Base-by-base conservation (phyloP, 2,888 invertebrate species). In the Pristionchus japonicus region DNA sequence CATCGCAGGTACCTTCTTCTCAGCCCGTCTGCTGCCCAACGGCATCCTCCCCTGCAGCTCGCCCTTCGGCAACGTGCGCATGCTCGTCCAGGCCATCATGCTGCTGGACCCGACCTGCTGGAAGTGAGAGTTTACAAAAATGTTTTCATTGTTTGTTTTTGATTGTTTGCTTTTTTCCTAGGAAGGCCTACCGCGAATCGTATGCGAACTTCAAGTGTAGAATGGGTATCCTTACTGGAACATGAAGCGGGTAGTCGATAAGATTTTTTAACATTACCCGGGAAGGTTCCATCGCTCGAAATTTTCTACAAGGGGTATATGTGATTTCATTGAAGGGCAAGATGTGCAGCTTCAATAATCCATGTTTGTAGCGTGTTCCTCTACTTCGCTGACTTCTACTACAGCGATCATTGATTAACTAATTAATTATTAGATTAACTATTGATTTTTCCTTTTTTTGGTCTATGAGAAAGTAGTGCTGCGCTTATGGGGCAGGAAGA, bases 311-410 rank as follows among this genome's bases (percentile, higher is more conserved):
- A n/a, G n/a, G n/a, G n/a, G n/a, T n/a, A n/a, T n/a, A n/a, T 43
- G 6, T 43, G 43, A 43, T 43, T 43, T 6, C 43, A 43, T 43
- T 11, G 43, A 43, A 43, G 6, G 6, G 11, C 11, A 9, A 43
- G 6, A 9, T 6, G 7, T 43, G 7, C 43, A 43, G 43, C 7
- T 43, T 43, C 43, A 43, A 43, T 43, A 6, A 43, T 43, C n/a
- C 6, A 43, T 43, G n/a, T n/a, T 86, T 74, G 0, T 74, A 87
- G 83, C n/a, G 67, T 89, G 67, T 90, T 91, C 37, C 88, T 94
- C 86, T 95, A 95, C 88, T 95, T 95, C 88, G 92, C 93, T n/a
- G 95, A 95, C 89, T 95, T 94, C 91, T 95, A 95, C 90, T 95
- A 95, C 90, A n/a, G n/a, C 20, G 23, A 13, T 23, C 52, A 20